Base-by-base conservation (phyloP, 2,113 vertebrate species). In the Prinia subflava region DNA sequence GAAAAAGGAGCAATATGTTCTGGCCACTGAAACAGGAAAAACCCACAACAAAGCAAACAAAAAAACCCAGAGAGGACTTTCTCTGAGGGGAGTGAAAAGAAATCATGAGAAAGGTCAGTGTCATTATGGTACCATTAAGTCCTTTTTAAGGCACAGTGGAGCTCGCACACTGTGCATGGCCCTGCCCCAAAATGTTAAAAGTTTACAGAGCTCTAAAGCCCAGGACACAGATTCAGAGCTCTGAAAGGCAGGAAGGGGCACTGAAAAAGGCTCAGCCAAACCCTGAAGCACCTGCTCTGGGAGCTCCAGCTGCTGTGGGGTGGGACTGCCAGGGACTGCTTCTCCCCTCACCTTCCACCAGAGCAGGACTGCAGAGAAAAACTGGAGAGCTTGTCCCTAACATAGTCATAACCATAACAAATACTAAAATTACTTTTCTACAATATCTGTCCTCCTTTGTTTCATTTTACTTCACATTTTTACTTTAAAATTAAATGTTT, bases 1-100 rank as follows among this genome's bases (percentile, higher is more conserved):
- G 8, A 16, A 11, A 73, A 59, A 44, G n/a, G 15, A 80, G 7
- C 7, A 35, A 22, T 3, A 15, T 0, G 0, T 56, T 80, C 55
- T 80, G 53, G 27, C 30, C 37, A 60, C 13, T 37, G 24, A 39
- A 63, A 76, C 2, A 42, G 33, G 6, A 59, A 46, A 83, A 71
- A 24, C 4, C 3, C 17, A 53, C 21, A 52, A 44, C 10, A 74
- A 42, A 52, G 11, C 49, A 77, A 80, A 60, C 18, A 0, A 23
- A 30, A 18, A 11, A 41, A 3, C 12, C 5, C 3, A 9, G 21
- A 42, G 13, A 60, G 4, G 31, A 13, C 13, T 62, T 77, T 37
- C 25, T 84, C 14, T 10, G 41, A 53, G 11, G 24, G 28, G 17
- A 89, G 1, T 8, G 33, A 57, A 67, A 82, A 41, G 17, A 44